These are phyloP conservation scores for Metellina segmentata DNA, from an alignment of 2,888 invertebrate species.

Conservation along the genomic window DNA sequence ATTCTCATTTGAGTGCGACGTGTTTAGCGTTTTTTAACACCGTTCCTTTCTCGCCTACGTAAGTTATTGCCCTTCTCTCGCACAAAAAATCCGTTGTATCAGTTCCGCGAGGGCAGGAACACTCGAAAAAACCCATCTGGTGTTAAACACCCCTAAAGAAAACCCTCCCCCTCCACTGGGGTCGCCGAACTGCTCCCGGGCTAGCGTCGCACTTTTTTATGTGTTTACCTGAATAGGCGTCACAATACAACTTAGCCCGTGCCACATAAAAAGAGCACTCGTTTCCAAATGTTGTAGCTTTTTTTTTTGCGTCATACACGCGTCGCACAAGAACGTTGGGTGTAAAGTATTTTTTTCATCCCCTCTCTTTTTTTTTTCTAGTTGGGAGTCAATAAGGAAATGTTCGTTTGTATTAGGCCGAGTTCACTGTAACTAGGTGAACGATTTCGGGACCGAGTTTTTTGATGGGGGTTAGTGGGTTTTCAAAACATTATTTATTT, in stretches of 20 bases:
- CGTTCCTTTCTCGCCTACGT: slow-evolving; percentile 48
- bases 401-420: slow-evolving; percentile 59
- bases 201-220: slow-evolving; percentile 21
- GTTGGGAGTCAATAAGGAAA: slow-evolving; percentile 75
- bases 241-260: slow-evolving; percentile 55
- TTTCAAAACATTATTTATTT: neutral
- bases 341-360: neutral
- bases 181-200: slow-evolving; percentile 67
- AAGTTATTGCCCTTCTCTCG: slow-evolving; percentile 72
- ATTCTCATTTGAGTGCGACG: slow-evolving; percentile 23
- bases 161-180: slow-evolving; percentile 42
- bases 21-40: slow-evolving; percentile 19
- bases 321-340: neutral
- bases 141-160: slow-evolving; percentile 62
- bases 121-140: slow-evolving; percentile 63
- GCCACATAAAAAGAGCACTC: slow-evolving; percentile 51
- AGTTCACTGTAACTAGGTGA: slow-evolving; percentile 71
- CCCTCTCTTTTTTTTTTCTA: slow-evolving; percentile 4
- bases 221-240: slow-evolving; percentile 62
- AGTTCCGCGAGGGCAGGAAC: slow-evolving; percentile 19
- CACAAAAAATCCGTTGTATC: slow-evolving; percentile 72
- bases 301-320: no score
- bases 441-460: slow-evolving; percentile 38
- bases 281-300: neutral
- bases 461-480: slow-evolving; percentile 54